phyloP scores from a whole-genome alignment of 2,113 vertebrate genomes.

The Aldabrachelys gigantea region DNA sequence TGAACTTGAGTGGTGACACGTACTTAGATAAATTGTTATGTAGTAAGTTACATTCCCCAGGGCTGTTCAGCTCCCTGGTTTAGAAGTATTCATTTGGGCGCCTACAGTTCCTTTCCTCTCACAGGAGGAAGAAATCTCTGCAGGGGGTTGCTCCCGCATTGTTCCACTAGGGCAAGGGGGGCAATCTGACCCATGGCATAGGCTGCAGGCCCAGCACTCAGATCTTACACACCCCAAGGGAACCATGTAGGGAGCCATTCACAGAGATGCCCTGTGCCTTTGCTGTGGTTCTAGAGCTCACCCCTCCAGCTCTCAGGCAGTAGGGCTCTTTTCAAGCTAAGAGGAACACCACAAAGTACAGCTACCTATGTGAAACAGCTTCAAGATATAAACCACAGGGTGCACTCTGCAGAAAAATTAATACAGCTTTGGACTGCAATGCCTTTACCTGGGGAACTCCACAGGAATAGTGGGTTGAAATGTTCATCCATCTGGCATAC shows the following conservation, averaged over 20 bases:
- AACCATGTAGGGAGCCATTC: neutral
- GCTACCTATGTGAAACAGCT: neutral
- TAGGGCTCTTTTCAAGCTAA: neutral
- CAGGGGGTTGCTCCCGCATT: fast-evolving
- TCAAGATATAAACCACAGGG: neutral
- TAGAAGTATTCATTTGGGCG: neutral
- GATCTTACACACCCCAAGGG: neutral
- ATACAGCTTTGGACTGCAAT: neutral
- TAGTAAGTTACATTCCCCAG: slow-evolving; percentile 20
- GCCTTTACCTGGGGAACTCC: neutral
- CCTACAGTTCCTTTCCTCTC: neutral
- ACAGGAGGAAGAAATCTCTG: neutral
- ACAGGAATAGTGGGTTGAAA: neutral
- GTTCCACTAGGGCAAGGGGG: neutral
- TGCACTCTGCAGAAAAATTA: neutral
- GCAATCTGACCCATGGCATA: neutral
- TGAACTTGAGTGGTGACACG: slow-evolving; percentile 51
- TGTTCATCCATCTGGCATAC: neutral
- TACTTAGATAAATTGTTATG: slow-evolving; percentile 28
- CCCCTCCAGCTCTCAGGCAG: neutral
- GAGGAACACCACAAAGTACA: neutral
- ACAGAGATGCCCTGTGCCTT: neutral
- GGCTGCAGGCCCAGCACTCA: neutral
- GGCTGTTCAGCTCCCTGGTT: neutral
- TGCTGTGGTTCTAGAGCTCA: neutral